These are phyloP conservation scores for Allolobophora icterica DNA, from an alignment of 2,888 invertebrate genomes.

Conservation along the genomic window DNA sequence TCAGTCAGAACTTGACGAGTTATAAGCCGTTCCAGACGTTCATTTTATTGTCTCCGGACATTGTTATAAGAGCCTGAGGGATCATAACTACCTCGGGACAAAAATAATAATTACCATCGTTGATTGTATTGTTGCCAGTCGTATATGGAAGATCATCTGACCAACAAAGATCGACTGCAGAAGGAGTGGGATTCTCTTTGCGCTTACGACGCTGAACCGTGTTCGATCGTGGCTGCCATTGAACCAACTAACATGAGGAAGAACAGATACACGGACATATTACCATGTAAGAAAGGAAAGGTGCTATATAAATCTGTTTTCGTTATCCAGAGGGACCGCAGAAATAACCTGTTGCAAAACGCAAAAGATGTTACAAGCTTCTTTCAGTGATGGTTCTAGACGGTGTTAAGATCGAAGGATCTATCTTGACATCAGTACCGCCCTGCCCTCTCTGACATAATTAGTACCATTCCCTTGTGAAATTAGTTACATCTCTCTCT, in stretches of 20 bases:
- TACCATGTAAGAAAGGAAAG: slow-evolving; percentile 74
- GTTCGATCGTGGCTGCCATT: slow-evolving; percentile 79
- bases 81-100: too few relatives aligned
- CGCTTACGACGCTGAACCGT: slow-evolving; percentile 93
- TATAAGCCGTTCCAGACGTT: too few relatives aligned
- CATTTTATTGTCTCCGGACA: too few relatives aligned
- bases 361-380: not conserved
- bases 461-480: too few relatives aligned
- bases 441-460: too few relatives aligned
- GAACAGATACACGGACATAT: slow-evolving; percentile 83
- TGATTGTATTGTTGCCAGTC: slow-evolving; percentile 74
- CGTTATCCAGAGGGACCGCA: not conserved
- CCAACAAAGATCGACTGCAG: slow-evolving; percentile 93
- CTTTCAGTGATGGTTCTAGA: too few relatives aligned
- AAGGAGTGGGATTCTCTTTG: slow-evolving; percentile 95
- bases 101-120: not conserved
- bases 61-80: too few relatives aligned
- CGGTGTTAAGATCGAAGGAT: too few relatives aligned
- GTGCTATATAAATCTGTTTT: not conserved
- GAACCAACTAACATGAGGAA: slow-evolving; percentile 77
- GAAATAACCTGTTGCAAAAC: not conserved
- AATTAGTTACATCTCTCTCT: too few relatives aligned
- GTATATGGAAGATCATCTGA: slow-evolving; percentile 98
- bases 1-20: too few relatives aligned
- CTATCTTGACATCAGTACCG: too few relatives aligned